Base-by-base conservation (phyloP, 2,797 vertebrate genomes). In the Holocentrus rufus region DNA sequence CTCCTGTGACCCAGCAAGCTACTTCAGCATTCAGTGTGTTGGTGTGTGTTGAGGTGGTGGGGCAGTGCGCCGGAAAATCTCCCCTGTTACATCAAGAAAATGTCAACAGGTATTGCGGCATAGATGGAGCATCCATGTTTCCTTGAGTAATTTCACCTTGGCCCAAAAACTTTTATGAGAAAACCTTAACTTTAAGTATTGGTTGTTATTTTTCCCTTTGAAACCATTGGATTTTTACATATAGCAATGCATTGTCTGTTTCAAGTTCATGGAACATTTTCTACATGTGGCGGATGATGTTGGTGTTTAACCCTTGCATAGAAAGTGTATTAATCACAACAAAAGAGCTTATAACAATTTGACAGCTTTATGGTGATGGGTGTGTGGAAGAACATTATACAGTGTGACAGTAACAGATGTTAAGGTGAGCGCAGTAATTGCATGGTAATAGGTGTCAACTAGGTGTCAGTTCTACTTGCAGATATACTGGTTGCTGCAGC, bases 371-470 rank as follows among this genome's bases (percentile, higher is more conserved):
- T 39, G 30, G 65, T 42, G 53, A 68, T 1, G 13, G 46, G 17
- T 0, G 1, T 61, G n/a, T 44, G 50, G 65, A 39, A 17, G 61
- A 65, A 77, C 65, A 68, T 22, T 57, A 34, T 15, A 60, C 9
- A 5, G 39, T 62, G 69, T 66, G 46, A 72, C 47, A 55, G 61
- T 22, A 71, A 60, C 69, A 73, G 65, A 72, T 74, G 78, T 72
- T 76, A 74, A 81, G 49, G 34, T 6, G 47, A 20, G 70, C 42
- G 55, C 7, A 34, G 46, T 72, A 59, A 74, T 77, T 56, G 49
- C 11, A n/a, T 0, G 22, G 25, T 70, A 65, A 67, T 66, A 62
- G 72, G 55, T 71, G 69, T 79, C 73, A 66, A 65, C 62, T 64
- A 59, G 72, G 55, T 71, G 69, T 79, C 73, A 66, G 20, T 55